Conservation (phyloP, 2,797 vertebrate species). For the Malacoraja senta region DNA sequence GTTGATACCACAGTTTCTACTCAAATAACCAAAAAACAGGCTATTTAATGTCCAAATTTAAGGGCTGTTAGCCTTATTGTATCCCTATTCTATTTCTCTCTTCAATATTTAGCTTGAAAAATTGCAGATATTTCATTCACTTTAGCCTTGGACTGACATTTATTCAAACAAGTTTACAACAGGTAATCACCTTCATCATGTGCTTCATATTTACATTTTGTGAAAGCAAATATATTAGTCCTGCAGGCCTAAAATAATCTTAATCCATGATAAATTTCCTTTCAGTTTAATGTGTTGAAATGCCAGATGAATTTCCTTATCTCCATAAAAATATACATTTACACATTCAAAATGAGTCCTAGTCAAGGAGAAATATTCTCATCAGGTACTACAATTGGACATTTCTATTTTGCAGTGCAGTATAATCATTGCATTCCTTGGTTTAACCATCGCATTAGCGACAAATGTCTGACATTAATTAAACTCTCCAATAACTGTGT, state of each 20-base stretch:
- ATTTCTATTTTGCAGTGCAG: background rate
- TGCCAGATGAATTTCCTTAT: background rate
- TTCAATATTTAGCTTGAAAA: background rate
- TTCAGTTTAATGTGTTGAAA: background rate
- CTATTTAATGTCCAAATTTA: background rate
- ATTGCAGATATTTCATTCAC: background rate
- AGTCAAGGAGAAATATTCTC: background rate
- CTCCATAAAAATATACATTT: background rate
- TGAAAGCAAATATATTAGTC: background rate
- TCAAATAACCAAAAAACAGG: background rate
- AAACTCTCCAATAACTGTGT: background rate
- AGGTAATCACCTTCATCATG: background rate
- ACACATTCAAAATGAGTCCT: background rate
- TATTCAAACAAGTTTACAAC: background rate
- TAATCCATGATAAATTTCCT: background rate
- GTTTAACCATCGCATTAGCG: background rate
- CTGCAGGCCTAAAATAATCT: background rate
- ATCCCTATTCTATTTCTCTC: background rate
- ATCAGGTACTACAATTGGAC: background rate
- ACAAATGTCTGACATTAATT: background rate
- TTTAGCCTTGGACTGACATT: background rate
- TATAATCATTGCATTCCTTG: background rate
- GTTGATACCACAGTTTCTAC: background rate
- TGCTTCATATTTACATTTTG: background rate
- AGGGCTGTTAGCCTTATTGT: background rate